These are phyloP conservation scores for Amphiura filiformis DNA, from an alignment of 35 echinoderm and acorn worm genomes.

Conservation along the genomic window DNA sequence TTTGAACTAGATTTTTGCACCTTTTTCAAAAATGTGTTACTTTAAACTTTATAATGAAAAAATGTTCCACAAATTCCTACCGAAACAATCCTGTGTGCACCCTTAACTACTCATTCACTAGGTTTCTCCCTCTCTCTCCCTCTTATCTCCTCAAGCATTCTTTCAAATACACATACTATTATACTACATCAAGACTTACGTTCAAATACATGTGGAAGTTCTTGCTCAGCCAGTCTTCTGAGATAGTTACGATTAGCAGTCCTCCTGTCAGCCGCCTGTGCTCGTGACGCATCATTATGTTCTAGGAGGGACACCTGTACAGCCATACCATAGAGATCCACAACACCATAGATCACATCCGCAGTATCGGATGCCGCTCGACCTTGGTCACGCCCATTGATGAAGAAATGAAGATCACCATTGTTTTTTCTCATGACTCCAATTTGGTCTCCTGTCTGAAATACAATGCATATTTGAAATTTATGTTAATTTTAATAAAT, in stretches of 20 bases:
- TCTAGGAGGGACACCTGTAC: slow-evolving; percentile 71
- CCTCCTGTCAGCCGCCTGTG: slow-evolving; percentile 41
- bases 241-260: slow-evolving; percentile 66
- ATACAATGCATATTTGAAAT: neutral
- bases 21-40: too few species aligned
- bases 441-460: slow-evolving; percentile 81
- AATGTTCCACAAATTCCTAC: too few species aligned
- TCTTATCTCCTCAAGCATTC: too few species aligned
- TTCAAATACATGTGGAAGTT: slow-evolving; percentile 68
- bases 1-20: too few species aligned
- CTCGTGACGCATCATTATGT: slow-evolving; percentile 17
- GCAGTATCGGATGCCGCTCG: slow-evolving; percentile 59
- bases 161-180: neutral
- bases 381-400: slow-evolving; percentile 91
- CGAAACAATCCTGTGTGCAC: too few species aligned
- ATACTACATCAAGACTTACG: slow-evolving; percentile 19
- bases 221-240: slow-evolving; percentile 60
- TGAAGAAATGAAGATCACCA: slow-evolving; percentile 93
- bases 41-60: too few species aligned
- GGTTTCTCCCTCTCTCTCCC: too few species aligned
- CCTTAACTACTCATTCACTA: too few species aligned
- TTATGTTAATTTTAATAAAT: too few species aligned
- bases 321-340: slow-evolving; percentile 97
- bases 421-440: slow-evolving; percentile 71
- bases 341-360: slow-evolving; percentile 76